Evolutionary conservation across 30 jellyfish, hydroid and myxozoan genomes (phyloP).

Genomic region (Aurelia sp.): DNA sequence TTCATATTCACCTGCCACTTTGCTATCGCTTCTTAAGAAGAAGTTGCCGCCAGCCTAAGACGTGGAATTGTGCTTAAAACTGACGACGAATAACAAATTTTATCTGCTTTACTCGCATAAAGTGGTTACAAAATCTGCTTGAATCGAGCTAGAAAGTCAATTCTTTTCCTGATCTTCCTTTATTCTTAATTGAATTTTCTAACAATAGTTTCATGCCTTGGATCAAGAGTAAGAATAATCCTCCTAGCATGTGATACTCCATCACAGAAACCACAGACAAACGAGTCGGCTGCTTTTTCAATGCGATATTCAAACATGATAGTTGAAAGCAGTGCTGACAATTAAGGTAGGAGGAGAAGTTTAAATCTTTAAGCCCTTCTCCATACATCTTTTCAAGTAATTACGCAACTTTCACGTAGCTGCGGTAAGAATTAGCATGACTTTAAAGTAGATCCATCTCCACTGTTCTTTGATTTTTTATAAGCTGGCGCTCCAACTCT

Average conservation of each 20-base stretch:
- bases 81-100: slow-evolving; percentile 27
- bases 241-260: slow-evolving; percentile 17
- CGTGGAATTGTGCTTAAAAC: slow-evolving; percentile 19
- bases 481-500: too few relatives aligned
- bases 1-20: slow-evolving; percentile 9
- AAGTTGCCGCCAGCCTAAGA: slow-evolving; percentile 56
- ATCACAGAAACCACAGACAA: slow-evolving; percentile 16
- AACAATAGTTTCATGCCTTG: neutral
- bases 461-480: too few relatives aligned
- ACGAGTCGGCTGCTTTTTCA: slow-evolving; percentile 24
- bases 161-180: neutral
- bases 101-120: slow-evolving; percentile 10
- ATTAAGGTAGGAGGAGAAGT: slow-evolving; percentile 12
- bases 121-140: too few relatives aligned
- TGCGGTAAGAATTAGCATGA: too few relatives aligned
- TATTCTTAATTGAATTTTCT: slow-evolving; percentile 1
- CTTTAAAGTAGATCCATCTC: too few relatives aligned
- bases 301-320: neutral
- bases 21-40: slow-evolving; percentile 12
- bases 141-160: slow-evolving; percentile 20
- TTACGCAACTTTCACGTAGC: too few relatives aligned
- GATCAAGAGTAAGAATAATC: neutral
- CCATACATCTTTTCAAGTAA: too few relatives aligned
- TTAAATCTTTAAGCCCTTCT: neutral
- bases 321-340: neutral